Evolutionary conservation across 2,113 vertebrate species (phyloP), one percentile per base, ranked within the genome.

Genomic region (Vireo altiloquus): DNA sequence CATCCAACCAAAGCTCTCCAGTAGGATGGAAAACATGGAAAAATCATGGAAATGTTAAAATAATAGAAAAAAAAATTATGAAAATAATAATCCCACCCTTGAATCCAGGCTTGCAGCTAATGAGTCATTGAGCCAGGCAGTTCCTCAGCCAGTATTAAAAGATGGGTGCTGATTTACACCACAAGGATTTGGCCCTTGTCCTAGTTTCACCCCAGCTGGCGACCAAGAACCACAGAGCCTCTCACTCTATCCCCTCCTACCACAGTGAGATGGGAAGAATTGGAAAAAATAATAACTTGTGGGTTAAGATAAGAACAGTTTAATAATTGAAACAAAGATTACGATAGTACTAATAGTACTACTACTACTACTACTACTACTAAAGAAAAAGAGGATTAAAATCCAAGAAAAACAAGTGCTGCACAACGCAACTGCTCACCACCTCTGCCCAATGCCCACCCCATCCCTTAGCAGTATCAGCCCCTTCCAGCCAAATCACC

Each of bases 331-430:
- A 56, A 53, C 3, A 19, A 31, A 47, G 6, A 11, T 47, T 42
- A 33, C 20, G 23, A 18, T 35, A 49, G 0, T 30, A 47, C 4
- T 40, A 44, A 2, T 42, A 30, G 1, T 35, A 31, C 2, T 59
- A 35, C 7, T 22, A n/a, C 0, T 59, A 59, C 4, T 42, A 52
- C 4, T 42, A 13, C 8, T n/a, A 54, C 30, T 49, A 8, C n/a
- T 35, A 16, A 75, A 12, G 7, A n/a, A 20, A 46, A 53, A 42
- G 56, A 40, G 14, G 18, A 69, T 50, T 77, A 28, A 63, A 70
- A 13, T 18, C 25, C 27, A 33, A 33, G 27, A 35, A 33, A 42
- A 90, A 49, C 10, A 52, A n/a, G 23, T 11, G 18, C 33, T 60
- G 33, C 23, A 35, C 28, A 54, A 10, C 18, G 54, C 10, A 63